phyloP scores from a whole-genome alignment of 2,797 vertebrate species.

The Spinibarbus caldwelli region DNA sequence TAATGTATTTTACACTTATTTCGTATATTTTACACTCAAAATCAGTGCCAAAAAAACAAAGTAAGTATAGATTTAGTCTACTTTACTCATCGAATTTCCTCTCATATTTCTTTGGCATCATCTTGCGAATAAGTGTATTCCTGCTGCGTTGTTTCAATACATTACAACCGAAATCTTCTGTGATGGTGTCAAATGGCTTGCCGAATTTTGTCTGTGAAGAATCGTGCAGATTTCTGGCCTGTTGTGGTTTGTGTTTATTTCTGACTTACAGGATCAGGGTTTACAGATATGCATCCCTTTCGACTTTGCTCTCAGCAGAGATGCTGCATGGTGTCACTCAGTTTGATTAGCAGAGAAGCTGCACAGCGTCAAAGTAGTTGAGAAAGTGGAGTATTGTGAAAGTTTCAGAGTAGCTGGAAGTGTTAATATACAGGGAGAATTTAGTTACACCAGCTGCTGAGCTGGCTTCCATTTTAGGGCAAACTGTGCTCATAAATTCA shows the following conservation, averaged over 20 bases:
- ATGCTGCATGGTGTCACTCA: not conserved
- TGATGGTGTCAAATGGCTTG: not conserved
- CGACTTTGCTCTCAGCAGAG: constrained; percentile 7
- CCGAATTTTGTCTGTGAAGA: not conserved
- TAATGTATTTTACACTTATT: not conserved
- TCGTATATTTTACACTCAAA: not conserved
- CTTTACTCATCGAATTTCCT: not conserved
- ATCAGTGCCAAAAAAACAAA: not conserved
- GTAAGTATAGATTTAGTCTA: not conserved
- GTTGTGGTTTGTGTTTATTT: not conserved
- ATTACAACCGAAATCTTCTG: not conserved
- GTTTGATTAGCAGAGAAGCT: constrained; percentile 2
- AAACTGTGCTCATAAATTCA: not conserved
- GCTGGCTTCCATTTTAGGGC: not conserved
- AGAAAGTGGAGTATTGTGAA: not conserved
- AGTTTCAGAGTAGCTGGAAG: not conserved
- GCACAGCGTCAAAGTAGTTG: not conserved
- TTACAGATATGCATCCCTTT: not conserved
- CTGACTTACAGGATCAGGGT: too few relatives aligned
- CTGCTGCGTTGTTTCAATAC: not conserved
- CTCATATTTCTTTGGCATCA: not conserved
- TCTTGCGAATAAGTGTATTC: not conserved
- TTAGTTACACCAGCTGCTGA: not conserved
- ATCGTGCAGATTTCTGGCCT: constrained; percentile 11
- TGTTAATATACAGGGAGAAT: not conserved